Evolutionary conservation across 2,888 invertebrate species (phyloP).

Genomic region (Hypomecis punctinalis): DNA sequence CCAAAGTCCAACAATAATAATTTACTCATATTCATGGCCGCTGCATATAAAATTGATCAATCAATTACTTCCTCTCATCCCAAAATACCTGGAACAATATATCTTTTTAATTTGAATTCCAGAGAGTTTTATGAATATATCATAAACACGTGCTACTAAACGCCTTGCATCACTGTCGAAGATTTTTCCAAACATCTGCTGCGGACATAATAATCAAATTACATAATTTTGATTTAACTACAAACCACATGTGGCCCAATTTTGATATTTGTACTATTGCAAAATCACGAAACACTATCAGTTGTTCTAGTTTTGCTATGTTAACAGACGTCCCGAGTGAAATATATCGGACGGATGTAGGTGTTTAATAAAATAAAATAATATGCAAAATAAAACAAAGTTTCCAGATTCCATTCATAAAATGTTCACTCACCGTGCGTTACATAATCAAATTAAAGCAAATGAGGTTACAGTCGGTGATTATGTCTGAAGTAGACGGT

Average conservation of each 20-base stretch:
- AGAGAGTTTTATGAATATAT: conserved; percentile 25
- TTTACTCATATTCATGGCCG: conserved; percentile 46
- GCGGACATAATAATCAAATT: conserved; percentile 48
- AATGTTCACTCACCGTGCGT: conserved; percentile 60
- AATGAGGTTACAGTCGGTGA: conserved; percentile 64
- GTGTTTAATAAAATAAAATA: conserved; percentile 67
- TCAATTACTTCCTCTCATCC: conserved; percentile 31
- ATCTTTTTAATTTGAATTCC: conserved; percentile 34
- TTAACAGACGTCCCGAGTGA: conserved; percentile 53
- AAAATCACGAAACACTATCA: conserved; percentile 51
- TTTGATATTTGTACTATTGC: conserved; percentile 50
- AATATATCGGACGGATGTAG: conserved; percentile 65
- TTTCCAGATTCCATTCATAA: conserved; percentile 70
- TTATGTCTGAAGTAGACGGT: conserved; percentile 58
- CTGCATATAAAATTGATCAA: conserved; percentile 42
- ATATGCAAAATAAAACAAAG: conserved; percentile 63
- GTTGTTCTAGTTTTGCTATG: conserved; percentile 54
- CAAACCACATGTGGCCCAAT: conserved; percentile 50
- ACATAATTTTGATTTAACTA: conserved; percentile 52
- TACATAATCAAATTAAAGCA: conserved; percentile 68
- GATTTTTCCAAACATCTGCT: conserved; percentile 35
- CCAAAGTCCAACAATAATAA: conserved; percentile 36
- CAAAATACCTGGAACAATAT: conserved; percentile 24
- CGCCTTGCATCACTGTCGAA: conserved; percentile 20
- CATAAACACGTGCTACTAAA: conserved; percentile 26